These are phyloP conservation scores for Spodoptera exigua DNA, from an alignment of 2,888 invertebrate genomes.

Conservation along the genomic window DNA sequence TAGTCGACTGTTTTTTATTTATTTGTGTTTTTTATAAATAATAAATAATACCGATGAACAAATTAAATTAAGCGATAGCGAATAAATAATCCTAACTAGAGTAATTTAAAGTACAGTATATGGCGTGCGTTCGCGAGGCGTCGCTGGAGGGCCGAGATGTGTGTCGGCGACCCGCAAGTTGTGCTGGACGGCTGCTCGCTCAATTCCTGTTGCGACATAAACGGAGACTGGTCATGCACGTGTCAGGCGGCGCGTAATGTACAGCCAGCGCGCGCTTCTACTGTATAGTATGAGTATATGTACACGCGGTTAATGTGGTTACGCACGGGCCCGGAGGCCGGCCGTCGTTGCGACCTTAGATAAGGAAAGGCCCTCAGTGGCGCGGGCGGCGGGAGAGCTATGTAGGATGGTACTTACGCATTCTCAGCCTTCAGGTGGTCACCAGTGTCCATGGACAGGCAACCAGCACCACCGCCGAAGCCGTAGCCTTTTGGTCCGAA, in stretches of 20 bases:
- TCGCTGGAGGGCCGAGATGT: conserved; percentile 85
- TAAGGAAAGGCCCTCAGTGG: conserved; percentile 90
- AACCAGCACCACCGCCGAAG: conserved; percentile 99
- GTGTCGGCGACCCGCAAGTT: conserved; percentile 85
- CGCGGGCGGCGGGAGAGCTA: conserved; percentile 86
- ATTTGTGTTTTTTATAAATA: conserved; percentile 81
- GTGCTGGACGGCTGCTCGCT: conserved; percentile 84
- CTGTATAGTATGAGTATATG: conserved; percentile 84
- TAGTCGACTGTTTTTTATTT: conserved; percentile 86
- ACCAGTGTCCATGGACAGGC: conserved; percentile 98
- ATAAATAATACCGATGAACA: conserved; percentile 86
- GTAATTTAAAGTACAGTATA: conserved; percentile 86
- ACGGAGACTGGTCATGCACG: conserved; percentile 89
- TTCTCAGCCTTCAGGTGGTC: conserved; percentile 93
- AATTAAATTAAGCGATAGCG: conserved; percentile 89
- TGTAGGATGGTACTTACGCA: conserved; percentile 91
- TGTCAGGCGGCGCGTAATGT: conserved; percentile 88
- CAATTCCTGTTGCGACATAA: conserved; percentile 89
- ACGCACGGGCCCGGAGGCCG: conserved; percentile 87
- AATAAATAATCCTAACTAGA: conserved; percentile 88
- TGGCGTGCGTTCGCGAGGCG: conserved; percentile 85
- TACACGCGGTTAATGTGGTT: conserved; percentile 89
- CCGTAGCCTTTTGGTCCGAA: conserved; percentile 99
- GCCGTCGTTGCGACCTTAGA: conserved; percentile 84
- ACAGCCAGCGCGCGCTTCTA: conserved; percentile 88